Percentiles rank a stretch among this genome's conserved stretches.
These are phyloP conservation scores for Rhineura floridana DNA, from an alignment of 2,113 vertebrate species.

Conservation along the genomic window DNA sequence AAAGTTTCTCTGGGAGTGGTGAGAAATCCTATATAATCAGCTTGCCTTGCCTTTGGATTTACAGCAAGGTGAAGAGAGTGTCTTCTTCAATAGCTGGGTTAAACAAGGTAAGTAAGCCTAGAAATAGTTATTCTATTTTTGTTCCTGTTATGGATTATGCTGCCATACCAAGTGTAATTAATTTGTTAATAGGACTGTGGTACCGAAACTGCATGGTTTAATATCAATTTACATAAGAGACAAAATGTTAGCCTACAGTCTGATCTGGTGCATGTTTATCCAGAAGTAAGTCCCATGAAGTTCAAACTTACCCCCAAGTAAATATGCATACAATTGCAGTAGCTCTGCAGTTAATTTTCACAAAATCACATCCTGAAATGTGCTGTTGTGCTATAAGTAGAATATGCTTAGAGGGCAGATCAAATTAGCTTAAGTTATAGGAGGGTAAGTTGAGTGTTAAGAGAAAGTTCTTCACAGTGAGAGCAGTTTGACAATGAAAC, in stretches of 20 bases:
- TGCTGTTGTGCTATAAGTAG: neutral
- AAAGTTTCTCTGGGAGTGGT: slow-evolving; percentile 22
- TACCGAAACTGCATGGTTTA: neutral
- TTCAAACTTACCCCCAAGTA: neutral
- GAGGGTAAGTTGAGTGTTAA: too few relatives aligned
- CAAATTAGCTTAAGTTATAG: too few relatives aligned
- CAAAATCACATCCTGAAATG: neutral
- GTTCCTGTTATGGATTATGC: neutral
- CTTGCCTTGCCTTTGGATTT: neutral
- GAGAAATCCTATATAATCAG: slow-evolving; percentile 21
- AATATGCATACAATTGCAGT: neutral
- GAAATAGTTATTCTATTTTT: neutral
- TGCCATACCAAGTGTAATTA: neutral
- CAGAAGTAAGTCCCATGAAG: neutral
- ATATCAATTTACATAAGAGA: neutral
- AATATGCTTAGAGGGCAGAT: neutral
- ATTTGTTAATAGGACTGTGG: neutral
- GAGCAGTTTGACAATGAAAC: too few relatives aligned
- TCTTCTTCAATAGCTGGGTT: neutral
- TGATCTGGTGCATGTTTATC: neutral
- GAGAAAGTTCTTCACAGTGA: too few relatives aligned
- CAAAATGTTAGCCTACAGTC: neutral
- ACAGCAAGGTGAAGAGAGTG: neutral
- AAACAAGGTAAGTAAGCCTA: slow-evolving; percentile 6
- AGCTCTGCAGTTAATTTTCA: neutral